These are phyloP conservation scores for Gallinago paraguaiae DNA, from an alignment of 2,113 vertebrate species.

Conservation along the genomic window DNA sequence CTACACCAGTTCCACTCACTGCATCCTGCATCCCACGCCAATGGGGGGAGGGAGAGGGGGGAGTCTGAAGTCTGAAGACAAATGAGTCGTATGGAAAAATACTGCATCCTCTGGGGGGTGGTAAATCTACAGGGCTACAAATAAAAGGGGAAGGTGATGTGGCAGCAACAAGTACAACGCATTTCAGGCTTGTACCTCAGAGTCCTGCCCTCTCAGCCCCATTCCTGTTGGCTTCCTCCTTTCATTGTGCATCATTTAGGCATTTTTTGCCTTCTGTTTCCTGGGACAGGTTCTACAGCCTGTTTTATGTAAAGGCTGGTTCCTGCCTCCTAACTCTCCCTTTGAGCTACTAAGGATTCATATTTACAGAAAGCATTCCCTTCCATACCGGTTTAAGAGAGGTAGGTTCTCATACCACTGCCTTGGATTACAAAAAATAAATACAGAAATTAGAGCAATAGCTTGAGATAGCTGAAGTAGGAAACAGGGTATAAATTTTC, in stretches of 20 bases:
- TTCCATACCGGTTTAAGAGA: background rate
- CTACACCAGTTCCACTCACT: background rate
- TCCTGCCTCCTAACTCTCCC: background rate
- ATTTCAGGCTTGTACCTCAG: background rate
- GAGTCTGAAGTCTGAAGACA: background rate
- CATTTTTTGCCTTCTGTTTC: background rate
- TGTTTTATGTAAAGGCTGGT: background rate
- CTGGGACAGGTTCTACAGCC: background rate
- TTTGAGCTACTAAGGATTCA: background rate
- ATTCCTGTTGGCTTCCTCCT: background rate
- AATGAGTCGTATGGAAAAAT: background rate
- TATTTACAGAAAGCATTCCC: background rate
- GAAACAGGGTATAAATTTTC: background rate
- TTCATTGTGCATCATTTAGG: background rate
- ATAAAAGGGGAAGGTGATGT: background rate
- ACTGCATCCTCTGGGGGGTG: background rate
- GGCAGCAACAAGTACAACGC: fast-evolving
- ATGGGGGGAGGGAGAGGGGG: too few species aligned
- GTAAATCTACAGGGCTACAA: background rate
- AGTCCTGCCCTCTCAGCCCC: background rate
- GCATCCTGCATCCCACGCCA: background rate
- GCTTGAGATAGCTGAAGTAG: background rate
- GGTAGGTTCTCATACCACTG: background rate
- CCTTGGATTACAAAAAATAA: background rate
- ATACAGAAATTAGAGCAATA: background rate